Evolutionary conservation across 53 echinoderm and acorn worm genomes (phyloP), one percentile per base, ranked within the genome.

Genomic region (Temnopleurus reevesii): DNA sequence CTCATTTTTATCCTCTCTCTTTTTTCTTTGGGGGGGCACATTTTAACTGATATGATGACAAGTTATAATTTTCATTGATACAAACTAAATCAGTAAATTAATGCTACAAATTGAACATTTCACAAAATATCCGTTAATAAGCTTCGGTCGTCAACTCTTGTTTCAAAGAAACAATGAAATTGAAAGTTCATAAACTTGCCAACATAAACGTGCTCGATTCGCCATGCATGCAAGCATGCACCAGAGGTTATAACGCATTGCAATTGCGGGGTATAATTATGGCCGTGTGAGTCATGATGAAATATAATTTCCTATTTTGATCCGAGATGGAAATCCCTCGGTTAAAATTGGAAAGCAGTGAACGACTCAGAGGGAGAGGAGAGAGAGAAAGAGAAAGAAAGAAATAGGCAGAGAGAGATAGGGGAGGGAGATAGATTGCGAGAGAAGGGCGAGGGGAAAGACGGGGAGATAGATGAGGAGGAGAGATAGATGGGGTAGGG

Each of bases 291-390:
- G 47, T 79, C 79, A 79, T 28, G 27, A 47, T 49, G 18, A 79
- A 79, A 79, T 79, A 79, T 79, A 79, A 79, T 79, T 79, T 79
- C 79, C 79, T 79, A 79, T 79, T 79, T 79, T 79, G 79, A 27
- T 17, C 79, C 27, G 46, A 15, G 79, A 79, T 71, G 71, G 79
- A 79, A 79, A 79, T 79, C 79, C 79, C 79, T 41, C 79, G 21
- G 79, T 79, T 79, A 47, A 79, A 77, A 49, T 29, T n/a, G 79
- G 30, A 19, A 43, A 25, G 10, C 5, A 76, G 7, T 36, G 18
- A 28, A 1, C 4, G 4, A 81, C 26, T 31, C 6, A 57, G 58
- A 27, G 49, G 26, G 27, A 18, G 77, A 77, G 2, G 25, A 4
- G 26, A 46, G 45, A 46, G 46, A 45, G 76, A 19, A 12, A 25